Conservation (phyloP, 2,888 invertebrate genomes). For the Zonitis immaculata region DNA sequence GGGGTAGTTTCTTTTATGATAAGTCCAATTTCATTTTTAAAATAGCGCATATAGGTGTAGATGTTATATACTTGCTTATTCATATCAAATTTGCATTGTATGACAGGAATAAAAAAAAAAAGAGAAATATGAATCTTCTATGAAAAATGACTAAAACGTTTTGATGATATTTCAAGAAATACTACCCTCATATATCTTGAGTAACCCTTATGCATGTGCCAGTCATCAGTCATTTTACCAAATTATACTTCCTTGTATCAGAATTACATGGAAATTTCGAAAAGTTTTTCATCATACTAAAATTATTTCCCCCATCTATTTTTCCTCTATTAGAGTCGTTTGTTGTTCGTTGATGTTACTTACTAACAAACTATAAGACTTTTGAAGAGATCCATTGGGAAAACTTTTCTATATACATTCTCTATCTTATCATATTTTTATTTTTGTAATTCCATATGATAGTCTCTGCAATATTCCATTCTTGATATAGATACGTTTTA, state of each 20-base stretch:
- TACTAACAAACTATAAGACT: background rate
- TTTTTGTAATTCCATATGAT: background rate
- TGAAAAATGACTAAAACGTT: background rate
- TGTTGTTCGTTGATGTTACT: background rate
- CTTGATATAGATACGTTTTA: background rate
- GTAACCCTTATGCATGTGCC: background rate
- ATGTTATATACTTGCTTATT: too few relatives aligned
- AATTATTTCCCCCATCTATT: background rate
- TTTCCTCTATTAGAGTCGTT: background rate
- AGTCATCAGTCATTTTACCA: constrained; percentile 1
- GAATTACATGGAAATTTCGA: background rate
- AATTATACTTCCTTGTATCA: background rate
- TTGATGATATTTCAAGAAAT: background rate
- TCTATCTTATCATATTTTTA: background rate
- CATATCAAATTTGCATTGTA: background rate
- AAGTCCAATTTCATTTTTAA: background rate
- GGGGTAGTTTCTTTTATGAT: background rate
- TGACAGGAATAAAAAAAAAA: background rate
- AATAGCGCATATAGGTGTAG: too few relatives aligned
- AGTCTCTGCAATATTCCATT: too few relatives aligned
- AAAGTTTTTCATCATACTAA: too few relatives aligned
- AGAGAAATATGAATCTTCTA: background rate
- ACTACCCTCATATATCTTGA: background rate
- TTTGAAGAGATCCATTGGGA: background rate
- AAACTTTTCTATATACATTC: background rate